Percentiles rank a stretch among this genome's conserved stretches.
Evolutionary conservation across 2,888 invertebrate genomes (phyloP).

Genomic region (Polia nebulosa): DNA sequence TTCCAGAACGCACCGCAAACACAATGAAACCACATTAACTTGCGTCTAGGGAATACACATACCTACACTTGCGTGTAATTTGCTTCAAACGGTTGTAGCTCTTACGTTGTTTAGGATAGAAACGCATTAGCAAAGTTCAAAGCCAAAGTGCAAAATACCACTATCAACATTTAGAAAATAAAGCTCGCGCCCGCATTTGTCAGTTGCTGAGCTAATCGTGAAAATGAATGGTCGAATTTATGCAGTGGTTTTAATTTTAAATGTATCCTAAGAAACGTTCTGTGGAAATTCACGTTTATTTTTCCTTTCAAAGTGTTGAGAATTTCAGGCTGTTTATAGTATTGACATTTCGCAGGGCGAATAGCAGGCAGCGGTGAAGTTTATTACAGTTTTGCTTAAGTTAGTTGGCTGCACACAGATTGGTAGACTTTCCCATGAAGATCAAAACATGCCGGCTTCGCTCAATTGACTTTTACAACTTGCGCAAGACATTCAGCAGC

Average conservation of each 20-base stretch:
- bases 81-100: constrained; percentile 40
- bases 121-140: constrained; percentile 35
- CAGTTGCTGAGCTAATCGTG: constrained; percentile 41
- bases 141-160: constrained; percentile 36
- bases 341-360: constrained; percentile 37
- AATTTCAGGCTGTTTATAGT: constrained; percentile 31
- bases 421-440: constrained; percentile 23
- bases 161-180: constrained; percentile 29
- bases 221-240: constrained; percentile 24
- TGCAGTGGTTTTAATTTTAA: constrained; percentile 14
- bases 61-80: constrained; percentile 53
- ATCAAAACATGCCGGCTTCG: constrained; percentile 49
- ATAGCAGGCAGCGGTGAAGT: constrained; percentile 33
- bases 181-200: constrained; percentile 24
- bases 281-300: constrained; percentile 24
- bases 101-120: constrained; percentile 38
- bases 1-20: constrained; percentile 61
- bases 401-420: constrained; percentile 45
- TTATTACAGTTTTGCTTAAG: constrained; percentile 55
- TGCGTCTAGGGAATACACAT: constrained; percentile 57
- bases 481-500: constrained; percentile 33
- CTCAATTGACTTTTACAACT: constrained; percentile 59
- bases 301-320: constrained; percentile 35
- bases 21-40: constrained; percentile 66
- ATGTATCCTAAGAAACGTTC: constrained; percentile 20